Base-by-base conservation (phyloP, 64 coral and sea anemone genomes). In the Exaiptasia diaphana region DNA sequence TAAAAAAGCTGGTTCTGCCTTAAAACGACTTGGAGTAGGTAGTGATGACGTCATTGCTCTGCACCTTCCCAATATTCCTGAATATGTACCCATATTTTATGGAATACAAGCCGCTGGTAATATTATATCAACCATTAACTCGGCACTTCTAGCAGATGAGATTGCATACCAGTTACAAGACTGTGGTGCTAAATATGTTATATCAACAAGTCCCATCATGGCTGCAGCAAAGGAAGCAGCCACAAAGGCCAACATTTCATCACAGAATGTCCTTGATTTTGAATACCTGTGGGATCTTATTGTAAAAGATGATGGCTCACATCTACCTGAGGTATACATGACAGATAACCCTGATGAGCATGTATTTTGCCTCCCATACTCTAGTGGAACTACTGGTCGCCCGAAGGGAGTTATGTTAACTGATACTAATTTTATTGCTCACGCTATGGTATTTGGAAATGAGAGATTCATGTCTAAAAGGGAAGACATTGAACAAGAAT, bases 51-150 rank as follows among this genome's bases (percentile, higher is more conserved):
- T 93, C 0, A 68, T 82, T 56, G 82, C 77, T 2, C 38, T 93
- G 9, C 46, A 74, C 37, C 71, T 90, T 10, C 88, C 88, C 17
- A 93, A 93, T 50, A 73, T 93, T 15, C 82, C 77, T 20, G 83
- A 93, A 30, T 93, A 82, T 36, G 65, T 83, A 8, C 56, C 87
- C 6, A 38, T 52, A 38, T 68, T 93, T 20, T 77, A 81, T 25
- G 83, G 90, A 5, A 43, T 77, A 11, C n/a, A 61, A 13, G 60
- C 45, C 22, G 20, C 77, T 53, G 90, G 90, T n/a, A 83, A 68
- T 8, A 43, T 65, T 50, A 68, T 74, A 11, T 87, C 90, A 38
- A 87, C 90, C 14, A 44, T 87, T 40, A 93, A 93, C 34, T 83
- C 90, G 1, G 54, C 59, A 6, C 76, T 73, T 65, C 75, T 76